Evolutionary conservation across 1,140 invertebrate species (phyloP), one percentile per base, ranked within the genome.

Genomic region (Drosophila mojavensis): DNA sequence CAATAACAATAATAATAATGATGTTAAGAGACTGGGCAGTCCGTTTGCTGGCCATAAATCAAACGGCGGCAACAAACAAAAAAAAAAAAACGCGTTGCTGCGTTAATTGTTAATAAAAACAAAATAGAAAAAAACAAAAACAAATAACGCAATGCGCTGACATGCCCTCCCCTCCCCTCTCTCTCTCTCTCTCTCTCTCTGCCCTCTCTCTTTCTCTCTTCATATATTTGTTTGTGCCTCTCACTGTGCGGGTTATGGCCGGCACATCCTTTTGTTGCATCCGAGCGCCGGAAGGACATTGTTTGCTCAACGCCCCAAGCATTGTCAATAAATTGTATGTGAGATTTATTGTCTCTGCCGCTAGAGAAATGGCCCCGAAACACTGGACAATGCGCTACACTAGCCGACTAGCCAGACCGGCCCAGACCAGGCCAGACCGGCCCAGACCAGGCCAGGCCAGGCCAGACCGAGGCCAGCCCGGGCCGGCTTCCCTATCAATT

Each of bases 241-340:
- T 41, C 30, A 20, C 41, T 33, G 47, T 67, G 43, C 43, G 13
- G 36, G 36, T 39, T 39, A 39, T 66, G 39, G 39, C 5, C 47
- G 13, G 45, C 26, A 11, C 75, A 64, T 56, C 75, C 82, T 71
- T 81, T 86, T 88, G 79, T 83, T 68, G 72, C 51, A 60, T 33
- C 41, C 39, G 10, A 55, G 59, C 75, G 65, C 74, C 83, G 83
- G 83, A 86, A 86, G 83, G 79, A 86, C 79, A 86, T 86, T 86
- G 83, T 86, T 86, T 86, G 83, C 83, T 79, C 72, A 51, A 63
- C 79, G 72, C 83, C 67, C 83, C 61, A 82, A 77, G 84, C 83
- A 86, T 86, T 86, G 83, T 88, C 84, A 86, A 86, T 86, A 86
- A 86, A 86, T 86, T 86, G 83, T 86, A 88, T 83, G 84, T 81